Evolutionary conservation across 2,797 vertebrate species (phyloP), one percentile per base, ranked within the genome.

Genomic region (Danio tinwini): DNA sequence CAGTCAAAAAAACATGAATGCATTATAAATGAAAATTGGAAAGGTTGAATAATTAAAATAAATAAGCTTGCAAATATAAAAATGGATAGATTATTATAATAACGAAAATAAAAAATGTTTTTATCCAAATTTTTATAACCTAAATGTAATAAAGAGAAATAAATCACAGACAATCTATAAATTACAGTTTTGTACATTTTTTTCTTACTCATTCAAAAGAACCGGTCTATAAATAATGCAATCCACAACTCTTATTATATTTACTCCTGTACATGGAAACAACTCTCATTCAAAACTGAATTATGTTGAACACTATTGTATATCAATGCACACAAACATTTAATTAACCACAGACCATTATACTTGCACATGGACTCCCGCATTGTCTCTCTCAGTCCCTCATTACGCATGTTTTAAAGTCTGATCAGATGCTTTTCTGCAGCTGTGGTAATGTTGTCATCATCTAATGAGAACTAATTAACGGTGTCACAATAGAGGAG

Each of bases 401-500:
- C 52, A 19, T 47, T 68, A 68, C 1, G 14, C 17, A 9, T n/a
- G 19, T n/a, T 17, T 58, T 14, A 58, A 49, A 56, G 63, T 59
- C 16, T 56, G 52, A 77, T 17, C 21, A 19, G n/a, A 40, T 55
- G 62, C 40, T 65, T 45, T 42, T 29, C 49, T 65, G 17, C 39
- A 55, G 40, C 17, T 65, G 52, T 76, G 62, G 42, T 59, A 37
- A 49, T 65, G 13, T 67, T 63, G 59, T 79, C 47, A 29, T 63
- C 47, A 52, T 47, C 29, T 78, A 62, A 50, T 21, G 67, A 62
- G 58, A 61, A 29, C 40, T 62, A 61, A 64, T 64, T 76, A 53
- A 76, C 50, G 55, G 49, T 76, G 19, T 12, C 50, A 37, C 64
- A 77, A 47, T 10, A 55, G 68, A 58, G 21, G 69, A 44, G 37